These are phyloP conservation scores for Cossypha polioptera DNA, from an alignment of 2,797 vertebrate species.

Conservation along the genomic window DNA sequence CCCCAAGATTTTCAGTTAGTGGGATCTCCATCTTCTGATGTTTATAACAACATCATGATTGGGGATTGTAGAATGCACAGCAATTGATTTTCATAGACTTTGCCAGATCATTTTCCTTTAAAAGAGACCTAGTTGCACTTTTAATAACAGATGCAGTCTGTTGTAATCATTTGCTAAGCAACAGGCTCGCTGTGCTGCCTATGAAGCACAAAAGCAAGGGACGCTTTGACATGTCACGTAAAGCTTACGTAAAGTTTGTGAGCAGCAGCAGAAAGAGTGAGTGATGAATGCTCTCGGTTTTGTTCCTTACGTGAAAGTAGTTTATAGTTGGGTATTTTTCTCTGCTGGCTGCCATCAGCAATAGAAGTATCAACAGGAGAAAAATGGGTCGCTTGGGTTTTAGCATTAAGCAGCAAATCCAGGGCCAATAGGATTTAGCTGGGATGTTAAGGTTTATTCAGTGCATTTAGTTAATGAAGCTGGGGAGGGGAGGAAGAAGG, in stretches of 20 bases:
- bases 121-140: neutral
- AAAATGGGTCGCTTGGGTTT: conserved; percentile 93
- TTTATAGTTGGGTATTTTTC: conserved; percentile 73
- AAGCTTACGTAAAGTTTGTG: conserved; percentile 7
- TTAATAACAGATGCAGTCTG: neutral
- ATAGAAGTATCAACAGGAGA: conserved; percentile 76
- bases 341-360: conserved; percentile 71
- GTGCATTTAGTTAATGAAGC: conserved; percentile 83
- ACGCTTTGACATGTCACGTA: neutral
- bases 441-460: conserved; percentile 85
- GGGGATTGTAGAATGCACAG: neutral
- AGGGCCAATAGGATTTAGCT: conserved; percentile 86
- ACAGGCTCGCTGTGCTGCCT: neutral
- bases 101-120: neutral
- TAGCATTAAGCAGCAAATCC: conserved; percentile 93
- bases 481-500: neutral
- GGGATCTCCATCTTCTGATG: neutral
- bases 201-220: neutral
- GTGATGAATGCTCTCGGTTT: conserved; percentile 54
- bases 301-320: conserved; percentile 43
- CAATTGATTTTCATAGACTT: neutral
- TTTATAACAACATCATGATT: neutral
- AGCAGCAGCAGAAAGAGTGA: neutral
- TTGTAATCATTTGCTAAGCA: conserved; percentile 45
- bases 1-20: neutral